Evolutionary conservation across 2,113 vertebrate species (phyloP), one percentile per base, ranked within the genome.

Genomic region (Rissa tridactyla): DNA sequence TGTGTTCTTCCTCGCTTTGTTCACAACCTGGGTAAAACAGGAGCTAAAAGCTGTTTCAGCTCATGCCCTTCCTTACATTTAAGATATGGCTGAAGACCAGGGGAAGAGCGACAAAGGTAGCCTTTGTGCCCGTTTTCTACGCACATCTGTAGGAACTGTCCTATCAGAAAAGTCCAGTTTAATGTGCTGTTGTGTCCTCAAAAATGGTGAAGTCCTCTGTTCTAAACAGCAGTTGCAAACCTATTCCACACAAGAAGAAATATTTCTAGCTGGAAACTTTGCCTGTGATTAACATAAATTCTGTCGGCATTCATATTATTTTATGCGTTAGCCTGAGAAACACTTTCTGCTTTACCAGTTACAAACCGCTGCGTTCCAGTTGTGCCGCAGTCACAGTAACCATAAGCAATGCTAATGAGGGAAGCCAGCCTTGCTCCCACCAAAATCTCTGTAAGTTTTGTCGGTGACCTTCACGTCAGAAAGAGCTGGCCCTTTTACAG

Each of bases 381-480:
- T 1, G 0, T 27, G 75, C 62, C 30, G 72, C 88, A 29, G 52
- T 34, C 47, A 8, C 15, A 3, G 81, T 10, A 36, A 30, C 44
- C 2, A 0, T 8, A 2, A 87, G 62, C 76, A 64, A 69, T 94
- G 89, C 60, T 92, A 91, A 91, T 44, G 77, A 90, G 85, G 42
- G 29, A 79, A 87, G 52, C 0, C 0, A 92, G 85, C 75, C 32
- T 73, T 66, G 73, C 69, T 95, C 58, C 54, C 91, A 34, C 86
- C 66, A 79, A 17, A 75, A 87, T 15, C 58, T 2, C 46, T 47
- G 30, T 18, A n/a, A 51, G 42, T 64, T 94, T 75, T 80, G 38
- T 44, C 82, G n/a, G 58, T 82, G 92, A 91, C 94, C 89, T 90
- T 82, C 11, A 7, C 42, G 83, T 65, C 83, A 89, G 16, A 27